Percentiles rank a stretch among this genome's conserved stretches.
Evolutionary conservation across 2,113 vertebrate genomes (phyloP).

Genomic region (Sardina pilchardus): DNA sequence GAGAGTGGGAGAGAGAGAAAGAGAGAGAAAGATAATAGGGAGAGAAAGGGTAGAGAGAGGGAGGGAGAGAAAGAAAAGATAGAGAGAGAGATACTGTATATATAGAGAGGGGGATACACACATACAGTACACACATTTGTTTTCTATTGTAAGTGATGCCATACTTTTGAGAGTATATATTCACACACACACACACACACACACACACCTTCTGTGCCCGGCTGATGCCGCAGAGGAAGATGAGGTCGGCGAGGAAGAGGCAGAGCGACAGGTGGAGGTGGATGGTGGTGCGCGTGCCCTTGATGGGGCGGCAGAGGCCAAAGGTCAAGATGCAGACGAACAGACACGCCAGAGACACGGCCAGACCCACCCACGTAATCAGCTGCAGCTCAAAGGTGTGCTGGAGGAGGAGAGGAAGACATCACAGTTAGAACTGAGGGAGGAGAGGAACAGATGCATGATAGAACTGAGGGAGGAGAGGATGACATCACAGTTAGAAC

Average conservation of each 20-base stretch:
- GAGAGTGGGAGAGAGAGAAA: neutral
- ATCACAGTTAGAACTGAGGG: neutral
- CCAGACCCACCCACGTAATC: slow-evolving; percentile 77
- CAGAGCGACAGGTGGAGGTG: slow-evolving; percentile 84
- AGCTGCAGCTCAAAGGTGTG: slow-evolving; percentile 66
- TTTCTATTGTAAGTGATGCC: no score
- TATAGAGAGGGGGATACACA: no score
- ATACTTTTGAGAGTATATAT: no score
- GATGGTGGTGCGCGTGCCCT: slow-evolving; percentile 83
- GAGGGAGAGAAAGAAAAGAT: no score
- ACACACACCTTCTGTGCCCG: slow-evolving; percentile 47
- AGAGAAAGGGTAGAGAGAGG: no score
- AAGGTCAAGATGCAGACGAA: slow-evolving; percentile 81
- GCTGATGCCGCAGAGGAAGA: slow-evolving; percentile 80
- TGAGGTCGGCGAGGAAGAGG: slow-evolving; percentile 78
- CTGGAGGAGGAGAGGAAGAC: slow-evolving; percentile 50
- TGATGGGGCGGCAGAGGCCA: slow-evolving; percentile 78
- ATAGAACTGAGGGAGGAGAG: no score
- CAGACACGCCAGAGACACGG: slow-evolving; percentile 78
- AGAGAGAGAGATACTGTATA: no score
- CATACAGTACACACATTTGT: slow-evolving; percentile 14
- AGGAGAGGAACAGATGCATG: no score
- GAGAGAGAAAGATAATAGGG: no score
- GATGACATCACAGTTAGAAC: no score
- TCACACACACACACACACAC: slow-evolving; percentile 28